Conservation (phyloP, 2,113 vertebrate genomes). For the Spea bombifrons region DNA sequence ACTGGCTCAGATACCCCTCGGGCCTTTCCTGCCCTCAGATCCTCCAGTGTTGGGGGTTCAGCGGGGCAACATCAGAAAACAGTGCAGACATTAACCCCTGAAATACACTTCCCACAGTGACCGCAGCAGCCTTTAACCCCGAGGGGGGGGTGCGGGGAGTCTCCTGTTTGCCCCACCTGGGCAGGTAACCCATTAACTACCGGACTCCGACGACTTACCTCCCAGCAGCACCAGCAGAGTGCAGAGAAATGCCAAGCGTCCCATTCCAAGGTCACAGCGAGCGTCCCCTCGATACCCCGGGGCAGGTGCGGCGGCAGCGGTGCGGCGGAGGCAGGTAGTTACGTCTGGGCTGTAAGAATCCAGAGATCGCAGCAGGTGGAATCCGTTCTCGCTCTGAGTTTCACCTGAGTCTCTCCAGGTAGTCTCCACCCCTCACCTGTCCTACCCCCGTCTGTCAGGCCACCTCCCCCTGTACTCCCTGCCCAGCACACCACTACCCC, state of each 20-base stretch:
- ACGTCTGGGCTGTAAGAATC: neutral
- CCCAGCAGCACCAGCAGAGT: neutral
- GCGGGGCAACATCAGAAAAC: no score
- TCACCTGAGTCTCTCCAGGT: conserved; percentile 33
- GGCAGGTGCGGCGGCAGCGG: neutral
- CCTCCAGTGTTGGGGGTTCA: no score
- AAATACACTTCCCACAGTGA: no score
- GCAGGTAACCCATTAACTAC: no score
- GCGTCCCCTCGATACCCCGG: neutral
- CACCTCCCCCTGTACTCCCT: neutral
- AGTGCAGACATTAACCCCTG: no score
- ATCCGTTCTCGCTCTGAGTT: neutral
- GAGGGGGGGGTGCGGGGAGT: no score
- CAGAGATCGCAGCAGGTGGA: conserved; percentile 32
- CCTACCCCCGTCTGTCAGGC: neutral
- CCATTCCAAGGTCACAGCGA: neutral
- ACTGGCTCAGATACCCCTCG: no score
- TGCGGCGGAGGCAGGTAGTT: neutral
- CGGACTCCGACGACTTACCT: conserved; percentile 11
- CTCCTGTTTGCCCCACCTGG: no score
- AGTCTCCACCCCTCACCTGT: neutral
- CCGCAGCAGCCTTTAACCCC: no score
- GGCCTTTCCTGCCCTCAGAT: no score
- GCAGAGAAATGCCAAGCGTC: neutral
- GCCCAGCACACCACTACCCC: neutral